These are phyloP conservation scores for Andrena hattorfiana DNA, from an alignment of 2,888 invertebrate genomes.

Conservation along the genomic window DNA sequence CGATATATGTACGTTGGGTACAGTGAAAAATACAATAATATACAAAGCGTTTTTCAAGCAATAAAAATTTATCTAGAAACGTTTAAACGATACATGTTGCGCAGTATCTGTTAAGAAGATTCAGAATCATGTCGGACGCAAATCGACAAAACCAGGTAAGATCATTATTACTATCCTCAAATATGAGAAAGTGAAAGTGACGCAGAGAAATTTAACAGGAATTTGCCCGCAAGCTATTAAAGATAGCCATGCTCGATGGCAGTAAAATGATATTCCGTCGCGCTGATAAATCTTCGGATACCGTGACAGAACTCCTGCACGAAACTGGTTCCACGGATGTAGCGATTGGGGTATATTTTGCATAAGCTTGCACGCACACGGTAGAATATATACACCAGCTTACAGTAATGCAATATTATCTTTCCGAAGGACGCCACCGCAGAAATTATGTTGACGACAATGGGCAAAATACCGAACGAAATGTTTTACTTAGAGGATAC, in stretches of 20 bases:
- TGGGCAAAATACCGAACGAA: slow-evolving; percentile 74
- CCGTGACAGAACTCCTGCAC: slow-evolving; percentile 69
- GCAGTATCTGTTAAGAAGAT: not conserved
- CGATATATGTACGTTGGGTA: not conserved
- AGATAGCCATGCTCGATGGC: slow-evolving; percentile 32
- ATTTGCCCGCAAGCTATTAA: slow-evolving; percentile 38
- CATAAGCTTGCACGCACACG: not conserved
- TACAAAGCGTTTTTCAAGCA: not conserved
- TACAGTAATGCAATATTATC: not conserved
- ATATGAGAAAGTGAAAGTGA: too few relatives aligned
- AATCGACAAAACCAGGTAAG: slow-evolving; percentile 27
- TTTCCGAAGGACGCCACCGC: slow-evolving; percentile 70
- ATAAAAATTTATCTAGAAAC: not conserved
- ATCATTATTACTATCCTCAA: not conserved
- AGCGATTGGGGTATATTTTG: slow-evolving; percentile 67
- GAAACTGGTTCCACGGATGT: slow-evolving; percentile 72
- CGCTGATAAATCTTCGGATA: slow-evolving; percentile 41
- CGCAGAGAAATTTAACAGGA: slow-evolving; percentile 25
- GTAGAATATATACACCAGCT: not conserved
- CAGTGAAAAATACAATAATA: not conserved
- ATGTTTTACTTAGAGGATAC: slow-evolving; percentile 76
- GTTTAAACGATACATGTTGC: not conserved
- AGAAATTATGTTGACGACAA: slow-evolving; percentile 75
- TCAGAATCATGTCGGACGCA: slow-evolving; percentile 19
- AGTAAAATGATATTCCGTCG: slow-evolving; percentile 26